Evolutionary conservation across 2,113 vertebrate species (phyloP), one percentile per base, ranked within the genome.

Genomic region (Lepus europaeus): DNA sequence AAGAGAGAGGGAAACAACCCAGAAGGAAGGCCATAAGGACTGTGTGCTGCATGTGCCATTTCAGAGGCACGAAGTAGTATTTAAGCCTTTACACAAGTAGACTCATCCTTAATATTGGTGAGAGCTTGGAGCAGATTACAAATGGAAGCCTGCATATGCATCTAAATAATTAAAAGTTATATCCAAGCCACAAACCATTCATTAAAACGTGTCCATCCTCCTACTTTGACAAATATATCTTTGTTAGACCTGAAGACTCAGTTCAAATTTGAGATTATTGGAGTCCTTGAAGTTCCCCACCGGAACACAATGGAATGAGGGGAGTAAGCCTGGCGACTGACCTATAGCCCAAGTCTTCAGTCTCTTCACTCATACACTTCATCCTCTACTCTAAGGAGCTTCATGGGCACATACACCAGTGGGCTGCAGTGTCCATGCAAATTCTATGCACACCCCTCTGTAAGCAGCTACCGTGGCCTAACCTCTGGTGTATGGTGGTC

Each of bases 1-100:
- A 77, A 89, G 4, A 9, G 9, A 93, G 66, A 93, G 29, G 77
- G 90, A 96, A 97, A 86, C 51, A 92, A 70, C 64, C 45, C 17
- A 87, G 69, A 72, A 89, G 33, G 31, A 86, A 90, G 69, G 20
- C 5, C 31, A 12, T 17, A 6, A 78, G 9, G 3, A 86, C 36
- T 39, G 2, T 61, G 72, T 77, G 59, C 39, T 68, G 20, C 23
- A 51, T 64, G 82, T 82, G 76, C 51, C 86, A 25, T 73, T 90
- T 92, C 33, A 80, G 27, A 76, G 16, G n/a, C 63, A 61, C 22
- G 36, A 87, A 89, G 33, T 36, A 45, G 13, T 89, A 19, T 23
- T 76, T 36, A 85, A 93, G n/a, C 61, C 70, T 76, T 36, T 93
- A 14, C 31, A 79, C 33, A 88, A 39, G 39, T 17, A 70, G 31